Conservation (phyloP, 2,888 invertebrate species). For the Hypsopygia costalis region DNA sequence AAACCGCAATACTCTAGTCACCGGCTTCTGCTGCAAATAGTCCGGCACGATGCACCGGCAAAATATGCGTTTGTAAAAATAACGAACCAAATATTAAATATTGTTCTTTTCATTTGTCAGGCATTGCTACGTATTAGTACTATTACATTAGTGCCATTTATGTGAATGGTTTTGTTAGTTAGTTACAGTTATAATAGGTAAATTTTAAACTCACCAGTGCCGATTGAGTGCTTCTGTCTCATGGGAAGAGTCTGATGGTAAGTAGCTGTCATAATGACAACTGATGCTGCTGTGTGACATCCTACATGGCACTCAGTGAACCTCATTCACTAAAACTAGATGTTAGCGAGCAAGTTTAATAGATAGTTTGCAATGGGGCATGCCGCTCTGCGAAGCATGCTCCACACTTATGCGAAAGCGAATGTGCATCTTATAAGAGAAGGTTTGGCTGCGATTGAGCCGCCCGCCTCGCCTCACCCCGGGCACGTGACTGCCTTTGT, state of each 20-base stretch:
- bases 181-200: too few relatives aligned
- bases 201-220: conserved; percentile 61
- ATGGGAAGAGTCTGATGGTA: conserved; percentile 72
- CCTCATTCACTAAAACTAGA: conserved; percentile 54
- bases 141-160: too few relatives aligned
- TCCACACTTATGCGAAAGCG: conserved; percentile 71
- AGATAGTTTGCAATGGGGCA: conserved; percentile 58
- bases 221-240: conserved; percentile 76
- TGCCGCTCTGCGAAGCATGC: conserved; percentile 66
- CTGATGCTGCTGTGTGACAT: conserved; percentile 78
- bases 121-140: too few relatives aligned
- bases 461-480: conserved; percentile 78
- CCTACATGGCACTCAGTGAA: conserved; percentile 73
- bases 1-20: too few relatives aligned
- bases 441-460: conserved; percentile 66
- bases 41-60: too few relatives aligned
- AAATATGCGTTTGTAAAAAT: too few relatives aligned
- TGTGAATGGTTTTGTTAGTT: too few relatives aligned
- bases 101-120: too few relatives aligned
- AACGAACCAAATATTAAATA: too few relatives aligned
- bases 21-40: too few relatives aligned
- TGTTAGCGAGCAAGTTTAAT: conserved; percentile 47
- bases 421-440: conserved; percentile 78
- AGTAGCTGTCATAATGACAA: conserved; percentile 75
- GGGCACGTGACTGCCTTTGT: conserved; percentile 76